Conservation (phyloP, 2,113 vertebrate genomes). For the Sphaerodactylus townsendi region DNA sequence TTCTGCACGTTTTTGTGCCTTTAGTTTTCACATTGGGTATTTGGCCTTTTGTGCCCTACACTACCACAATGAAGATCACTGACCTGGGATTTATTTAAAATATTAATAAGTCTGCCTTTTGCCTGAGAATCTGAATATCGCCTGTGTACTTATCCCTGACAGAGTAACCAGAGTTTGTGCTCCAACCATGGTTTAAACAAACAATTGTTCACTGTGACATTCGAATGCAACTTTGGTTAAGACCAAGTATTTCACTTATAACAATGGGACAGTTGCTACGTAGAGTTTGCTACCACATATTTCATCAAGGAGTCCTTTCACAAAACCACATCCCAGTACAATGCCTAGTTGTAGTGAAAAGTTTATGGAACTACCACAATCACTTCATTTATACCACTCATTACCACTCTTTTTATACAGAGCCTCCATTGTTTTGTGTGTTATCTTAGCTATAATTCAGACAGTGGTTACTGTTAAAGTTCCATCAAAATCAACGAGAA, state of each 20-base stretch:
- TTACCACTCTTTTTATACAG: not conserved
- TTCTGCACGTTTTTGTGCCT: too few relatives aligned
- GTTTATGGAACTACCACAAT: not conserved
- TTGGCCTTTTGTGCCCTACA: too few relatives aligned
- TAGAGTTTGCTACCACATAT: not conserved
- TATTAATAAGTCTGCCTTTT: too few relatives aligned
- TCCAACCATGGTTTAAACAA: too few relatives aligned
- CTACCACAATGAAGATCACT: too few relatives aligned
- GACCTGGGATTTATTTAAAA: not conserved
- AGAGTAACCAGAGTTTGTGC: too few relatives aligned
- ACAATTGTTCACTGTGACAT: too few relatives aligned
- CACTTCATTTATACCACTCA: too few relatives aligned
- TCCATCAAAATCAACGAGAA: accelerated
- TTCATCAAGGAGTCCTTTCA: too few relatives aligned
- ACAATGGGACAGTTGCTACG: not conserved
- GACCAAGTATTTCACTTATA: not conserved
- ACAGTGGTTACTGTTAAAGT: not conserved
- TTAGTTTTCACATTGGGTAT: too few relatives aligned
- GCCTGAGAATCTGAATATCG: too few relatives aligned
- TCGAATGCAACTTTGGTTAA: not conserved
- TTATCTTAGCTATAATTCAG: not conserved
- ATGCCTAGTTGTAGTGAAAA: not conserved
- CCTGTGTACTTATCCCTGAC: too few relatives aligned
- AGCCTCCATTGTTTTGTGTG: not conserved
- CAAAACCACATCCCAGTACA: not conserved